A percentile compares a stretch with the other conserved stretches of the same genome.
Evolutionary conservation across 2,797 vertebrate species (phyloP).

Genomic region (Lophius americanus): DNA sequence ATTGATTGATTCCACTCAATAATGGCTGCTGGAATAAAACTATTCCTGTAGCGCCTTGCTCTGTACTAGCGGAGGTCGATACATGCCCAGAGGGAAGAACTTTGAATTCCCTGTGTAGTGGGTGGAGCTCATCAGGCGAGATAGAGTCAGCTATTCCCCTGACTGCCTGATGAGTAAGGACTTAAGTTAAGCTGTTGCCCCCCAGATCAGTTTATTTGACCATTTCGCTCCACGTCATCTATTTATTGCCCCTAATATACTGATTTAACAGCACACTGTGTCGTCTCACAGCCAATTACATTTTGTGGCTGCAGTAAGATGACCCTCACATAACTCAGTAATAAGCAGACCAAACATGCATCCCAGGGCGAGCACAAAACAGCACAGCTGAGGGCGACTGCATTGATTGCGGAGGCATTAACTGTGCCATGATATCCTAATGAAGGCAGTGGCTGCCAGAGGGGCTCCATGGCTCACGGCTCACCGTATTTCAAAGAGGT

Average conservation of each 20-base stretch:
- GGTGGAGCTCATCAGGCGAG: neutral
- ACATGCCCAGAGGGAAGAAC: too few species aligned
- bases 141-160: neutral
- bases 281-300: conserved; percentile 10
- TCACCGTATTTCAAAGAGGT: conserved; percentile 39
- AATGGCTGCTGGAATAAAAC: too few species aligned
- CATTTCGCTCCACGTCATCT: neutral
- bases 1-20: too few species aligned
- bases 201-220: too few species aligned
- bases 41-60: too few species aligned
- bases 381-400: conserved; percentile 22
- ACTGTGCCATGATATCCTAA: conserved; percentile 55
- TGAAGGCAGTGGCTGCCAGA: conserved; percentile 36
- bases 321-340: conserved; percentile 31
- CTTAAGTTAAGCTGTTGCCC: too few species aligned
- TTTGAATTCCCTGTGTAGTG: too few species aligned
- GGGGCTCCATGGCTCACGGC: conserved; percentile 26
- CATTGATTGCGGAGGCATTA: conserved; percentile 53
- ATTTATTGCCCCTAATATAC: conserved; percentile 10
- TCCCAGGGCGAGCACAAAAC: conserved; percentile 12
- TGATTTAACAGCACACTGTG: conserved; percentile 21
- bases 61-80: too few species aligned
- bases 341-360: conserved; percentile 32
- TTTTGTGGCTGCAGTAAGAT: conserved; percentile 25
- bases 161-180: too few species aligned